phyloP scores from a whole-genome alignment of 2,888 invertebrate species.

The Embidobia sp. region DNA sequence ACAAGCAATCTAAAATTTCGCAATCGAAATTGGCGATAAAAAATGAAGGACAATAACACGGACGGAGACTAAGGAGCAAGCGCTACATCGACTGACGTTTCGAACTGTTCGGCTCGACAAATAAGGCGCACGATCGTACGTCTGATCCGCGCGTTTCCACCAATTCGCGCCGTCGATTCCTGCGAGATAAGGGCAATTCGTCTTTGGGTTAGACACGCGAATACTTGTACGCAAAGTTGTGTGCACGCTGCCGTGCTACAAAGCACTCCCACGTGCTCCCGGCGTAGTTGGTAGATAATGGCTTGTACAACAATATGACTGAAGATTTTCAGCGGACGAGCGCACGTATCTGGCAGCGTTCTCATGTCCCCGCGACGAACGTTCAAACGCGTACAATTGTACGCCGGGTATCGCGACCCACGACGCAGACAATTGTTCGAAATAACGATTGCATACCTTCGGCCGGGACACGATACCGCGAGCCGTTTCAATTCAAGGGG shows the following conservation, averaged over 20 bases:
- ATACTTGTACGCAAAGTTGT: constrained; percentile 41
- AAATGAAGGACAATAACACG: too few species aligned
- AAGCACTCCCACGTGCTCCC: constrained; percentile 57
- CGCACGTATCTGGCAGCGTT: constrained; percentile 45
- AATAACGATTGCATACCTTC: constrained; percentile 50
- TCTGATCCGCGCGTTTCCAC: constrained; percentile 43
- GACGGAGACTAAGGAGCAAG: too few species aligned
- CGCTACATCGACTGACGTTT: too few species aligned
- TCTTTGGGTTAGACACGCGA: constrained; percentile 52
- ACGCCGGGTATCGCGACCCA: constrained; percentile 49
- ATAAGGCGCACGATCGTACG: constrained; percentile 37
- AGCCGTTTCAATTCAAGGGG: constrained; percentile 38
- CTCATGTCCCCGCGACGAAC: constrained; percentile 47
- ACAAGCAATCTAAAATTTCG: too few species aligned
- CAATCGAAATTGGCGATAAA: too few species aligned
- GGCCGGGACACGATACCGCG: constrained; percentile 32
- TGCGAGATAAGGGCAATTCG: constrained; percentile 54
- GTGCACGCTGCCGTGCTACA: constrained; percentile 53
- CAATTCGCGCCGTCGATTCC: constrained; percentile 51
- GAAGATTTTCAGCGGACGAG: constrained; percentile 52
- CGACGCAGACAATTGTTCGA: constrained; percentile 57
- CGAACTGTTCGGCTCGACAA: constrained; percentile 29
- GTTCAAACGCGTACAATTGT: constrained; percentile 30
- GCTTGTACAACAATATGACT: constrained; percentile 72
- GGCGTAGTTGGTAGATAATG: constrained; percentile 72